Evolutionary conservation across 2,888 invertebrate species (phyloP).

Genomic region (Clostera curtula): DNA sequence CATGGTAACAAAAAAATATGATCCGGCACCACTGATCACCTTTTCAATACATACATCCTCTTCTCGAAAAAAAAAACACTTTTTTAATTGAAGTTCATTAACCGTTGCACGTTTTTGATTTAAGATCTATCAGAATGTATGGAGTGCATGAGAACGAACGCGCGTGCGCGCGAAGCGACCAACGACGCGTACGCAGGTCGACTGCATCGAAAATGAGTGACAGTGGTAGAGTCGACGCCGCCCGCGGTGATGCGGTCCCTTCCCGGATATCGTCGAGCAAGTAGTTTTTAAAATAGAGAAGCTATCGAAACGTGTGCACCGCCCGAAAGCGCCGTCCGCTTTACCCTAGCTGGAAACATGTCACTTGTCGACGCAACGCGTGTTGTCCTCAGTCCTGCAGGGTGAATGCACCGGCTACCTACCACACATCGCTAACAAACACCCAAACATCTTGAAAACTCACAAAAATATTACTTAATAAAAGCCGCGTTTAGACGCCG

Average conservation of each 20-base stretch:
- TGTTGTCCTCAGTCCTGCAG: constrained; percentile 37
- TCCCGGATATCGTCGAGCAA: constrained; percentile 69
- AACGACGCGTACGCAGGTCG: constrained; percentile 68
- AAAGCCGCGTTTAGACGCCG: constrained; percentile 29
- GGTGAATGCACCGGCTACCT: constrained; percentile 46
- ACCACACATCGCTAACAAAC: constrained; percentile 31
- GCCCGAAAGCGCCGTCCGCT: constrained; percentile 69
- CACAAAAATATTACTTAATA: constrained; percentile 38
- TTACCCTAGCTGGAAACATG: constrained; percentile 67
- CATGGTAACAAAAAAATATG: constrained; percentile 61
- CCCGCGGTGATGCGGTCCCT: constrained; percentile 59
- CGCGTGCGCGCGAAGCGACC: constrained; percentile 65
- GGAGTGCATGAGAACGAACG: constrained; percentile 53
- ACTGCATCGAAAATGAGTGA: constrained; percentile 69
- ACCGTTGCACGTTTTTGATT: constrained; percentile 42
- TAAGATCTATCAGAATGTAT: constrained; percentile 44
- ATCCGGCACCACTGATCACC: constrained; percentile 65
- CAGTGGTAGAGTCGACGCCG: constrained; percentile 47
- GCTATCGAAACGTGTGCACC: constrained; percentile 69
- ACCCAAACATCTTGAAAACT: constrained; percentile 27
- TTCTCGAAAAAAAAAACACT: constrained; percentile 48
- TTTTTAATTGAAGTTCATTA: constrained; percentile 40
- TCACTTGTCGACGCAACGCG: constrained; percentile 53
- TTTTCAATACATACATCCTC: constrained; percentile 59
- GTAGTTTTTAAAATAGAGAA: constrained; percentile 73